phyloP scores from a whole-genome alignment of 2,888 invertebrate genomes.

The Hofmannophila pseudospretella region DNA sequence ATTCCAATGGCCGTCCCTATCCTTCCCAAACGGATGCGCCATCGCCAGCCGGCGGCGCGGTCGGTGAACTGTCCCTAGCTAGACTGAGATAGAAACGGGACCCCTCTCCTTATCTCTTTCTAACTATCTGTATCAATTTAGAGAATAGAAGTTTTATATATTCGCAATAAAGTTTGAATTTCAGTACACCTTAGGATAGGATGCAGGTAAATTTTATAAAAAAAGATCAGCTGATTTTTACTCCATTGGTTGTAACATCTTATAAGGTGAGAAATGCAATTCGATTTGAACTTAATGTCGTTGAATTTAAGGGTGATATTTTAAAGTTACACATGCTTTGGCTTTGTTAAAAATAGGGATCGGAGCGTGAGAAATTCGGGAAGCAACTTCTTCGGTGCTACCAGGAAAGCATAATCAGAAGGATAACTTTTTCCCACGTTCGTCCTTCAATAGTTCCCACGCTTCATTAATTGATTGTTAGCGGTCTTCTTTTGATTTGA shows the following conservation, averaged over 20 bases:
- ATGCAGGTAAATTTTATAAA: slow-evolving; percentile 42
- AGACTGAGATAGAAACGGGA: slow-evolving; percentile 63
- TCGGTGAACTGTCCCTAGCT: slow-evolving; percentile 39
- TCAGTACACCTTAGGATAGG: slow-evolving; percentile 19
- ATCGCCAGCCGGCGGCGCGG: slow-evolving; percentile 36
- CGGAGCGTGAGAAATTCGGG: slow-evolving; percentile 76
- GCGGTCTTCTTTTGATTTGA: no score
- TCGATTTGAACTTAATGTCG: slow-evolving; percentile 22
- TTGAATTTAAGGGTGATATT: slow-evolving; percentile 24
- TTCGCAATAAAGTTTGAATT: background rate
- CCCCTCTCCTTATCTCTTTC: slow-evolving; percentile 33
- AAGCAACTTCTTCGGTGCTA: slow-evolving; percentile 70
- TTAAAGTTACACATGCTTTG: slow-evolving; percentile 23
- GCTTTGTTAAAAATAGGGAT: slow-evolving; percentile 56
- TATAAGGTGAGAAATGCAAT: slow-evolving; percentile 16
- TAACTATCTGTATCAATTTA: slow-evolving; percentile 6
- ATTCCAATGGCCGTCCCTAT: slow-evolving; percentile 49
- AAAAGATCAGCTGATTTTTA: slow-evolving; percentile 41
- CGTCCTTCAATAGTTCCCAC: slow-evolving; percentile 32
- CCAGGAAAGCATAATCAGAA: slow-evolving; percentile 49
- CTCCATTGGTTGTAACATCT: slow-evolving; percentile 29
- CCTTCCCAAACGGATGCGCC: slow-evolving; percentile 40
- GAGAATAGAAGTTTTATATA: slow-evolving; percentile 4
- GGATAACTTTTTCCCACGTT: slow-evolving; percentile 53
- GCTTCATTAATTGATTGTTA: slow-evolving; percentile 16